These are phyloP conservation scores for Andrena camellia DNA, from an alignment of 2,888 invertebrate species.

Conservation along the genomic window DNA sequence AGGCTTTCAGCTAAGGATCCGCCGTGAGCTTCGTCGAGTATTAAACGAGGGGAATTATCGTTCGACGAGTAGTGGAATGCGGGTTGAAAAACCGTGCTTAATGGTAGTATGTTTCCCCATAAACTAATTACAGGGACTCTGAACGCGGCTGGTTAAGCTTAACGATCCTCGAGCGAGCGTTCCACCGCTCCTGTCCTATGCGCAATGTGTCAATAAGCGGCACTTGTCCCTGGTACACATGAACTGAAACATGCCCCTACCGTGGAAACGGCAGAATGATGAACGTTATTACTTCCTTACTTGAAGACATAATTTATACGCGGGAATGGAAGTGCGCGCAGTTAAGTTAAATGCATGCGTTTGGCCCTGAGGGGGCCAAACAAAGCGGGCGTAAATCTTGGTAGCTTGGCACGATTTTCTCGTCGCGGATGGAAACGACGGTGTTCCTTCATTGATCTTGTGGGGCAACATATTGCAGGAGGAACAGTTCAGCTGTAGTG, in stretches of 20 bases:
- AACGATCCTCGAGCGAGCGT: not conserved
- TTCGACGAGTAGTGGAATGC: not conserved
- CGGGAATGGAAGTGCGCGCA: conserved; percentile 56
- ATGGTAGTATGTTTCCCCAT: not conserved
- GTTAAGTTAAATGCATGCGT: conserved; percentile 68
- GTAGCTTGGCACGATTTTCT: conserved; percentile 56
- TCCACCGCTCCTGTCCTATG: conserved; percentile 1
- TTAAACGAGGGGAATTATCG: not conserved
- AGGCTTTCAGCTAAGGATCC: not conserved
- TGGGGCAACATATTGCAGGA: conserved; percentile 13
- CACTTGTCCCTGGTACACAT: conserved; percentile 40
- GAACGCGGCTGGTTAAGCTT: conserved; percentile 14
- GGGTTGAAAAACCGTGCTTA: not conserved
- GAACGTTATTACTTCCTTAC: conserved; percentile 58
- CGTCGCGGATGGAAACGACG: not conserved
- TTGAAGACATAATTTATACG: conserved; percentile 68
- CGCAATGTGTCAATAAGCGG: conserved; percentile 41
- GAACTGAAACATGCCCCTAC: conserved; percentile 49
- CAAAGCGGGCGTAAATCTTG: conserved; percentile 58
- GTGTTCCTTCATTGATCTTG: conserved; percentile 15
- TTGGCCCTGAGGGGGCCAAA: conserved; percentile 63
- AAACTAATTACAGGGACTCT: not conserved
- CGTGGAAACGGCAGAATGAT: conserved; percentile 51
- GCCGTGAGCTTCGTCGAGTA: not conserved
- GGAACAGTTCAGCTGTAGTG: not conserved